A percentile compares a stretch with the other conserved stretches of the same genome.
Evolutionary conservation across 2,797 vertebrate species (phyloP).

Genomic region (Carcharodon carcharias): DNA sequence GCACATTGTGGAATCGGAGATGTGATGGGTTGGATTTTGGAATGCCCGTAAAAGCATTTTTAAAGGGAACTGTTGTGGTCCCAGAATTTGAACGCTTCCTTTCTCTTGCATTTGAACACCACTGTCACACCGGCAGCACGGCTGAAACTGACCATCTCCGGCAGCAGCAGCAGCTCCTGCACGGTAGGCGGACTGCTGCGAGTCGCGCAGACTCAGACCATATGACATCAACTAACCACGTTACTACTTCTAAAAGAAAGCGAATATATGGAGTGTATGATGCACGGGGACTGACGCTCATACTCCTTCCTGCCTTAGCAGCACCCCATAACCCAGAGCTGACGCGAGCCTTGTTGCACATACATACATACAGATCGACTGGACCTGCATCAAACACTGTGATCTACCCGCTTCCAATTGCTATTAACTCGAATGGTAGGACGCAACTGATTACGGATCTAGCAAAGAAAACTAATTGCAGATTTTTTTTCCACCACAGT

Average conservation of each 20-base stretch:
- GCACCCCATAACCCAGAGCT: constrained; percentile 17
- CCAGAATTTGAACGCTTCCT: not conserved
- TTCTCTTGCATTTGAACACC: not conserved
- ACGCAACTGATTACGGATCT: constrained; percentile 25
- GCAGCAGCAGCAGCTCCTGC: not conserved
- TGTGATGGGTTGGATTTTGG: not conserved
- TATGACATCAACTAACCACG: constrained; percentile 47
- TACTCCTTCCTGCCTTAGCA: not conserved
- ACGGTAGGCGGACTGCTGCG: constrained; percentile 40
- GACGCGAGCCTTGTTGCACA: constrained; percentile 27
- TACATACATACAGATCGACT: not conserved
- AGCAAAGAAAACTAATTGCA: constrained; percentile 6
- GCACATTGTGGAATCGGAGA: not conserved
- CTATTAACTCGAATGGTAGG: constrained; percentile 31
- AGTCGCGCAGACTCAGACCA: constrained; percentile 45
- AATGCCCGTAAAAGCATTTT: not conserved
- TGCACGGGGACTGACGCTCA: constrained; percentile 20
- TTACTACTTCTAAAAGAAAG: constrained; percentile 43
- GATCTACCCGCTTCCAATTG: not conserved
- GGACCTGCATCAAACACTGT: constrained; percentile 23
- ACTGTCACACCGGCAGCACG: not conserved
- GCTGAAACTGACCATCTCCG: not conserved
- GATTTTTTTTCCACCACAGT: not conserved
- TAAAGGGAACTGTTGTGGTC: too few relatives aligned
- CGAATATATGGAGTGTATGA: constrained; percentile 36